Base-by-base conservation (phyloP, 2,113 vertebrate genomes). In the Tachuris rubrigastra region DNA sequence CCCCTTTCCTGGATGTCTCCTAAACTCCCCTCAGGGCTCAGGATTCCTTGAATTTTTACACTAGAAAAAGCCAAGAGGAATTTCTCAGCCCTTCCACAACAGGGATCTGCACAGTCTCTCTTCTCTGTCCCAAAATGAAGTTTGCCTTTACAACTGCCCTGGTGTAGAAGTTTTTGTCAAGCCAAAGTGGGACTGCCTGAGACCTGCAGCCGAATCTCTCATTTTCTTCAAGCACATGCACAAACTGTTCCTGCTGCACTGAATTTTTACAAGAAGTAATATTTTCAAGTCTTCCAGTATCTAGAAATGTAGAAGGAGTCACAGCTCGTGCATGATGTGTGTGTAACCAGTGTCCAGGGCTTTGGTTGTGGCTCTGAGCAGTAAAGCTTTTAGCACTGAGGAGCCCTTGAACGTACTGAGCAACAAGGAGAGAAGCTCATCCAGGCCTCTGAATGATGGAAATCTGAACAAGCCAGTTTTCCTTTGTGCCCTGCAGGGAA, bases 11-110 rank as follows among this genome's bases (percentile, higher is more conserved):
- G 89, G 59, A 92, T 73, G 86, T 96, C 94, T 96, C 94, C 75
- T 94, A 47, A 95, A 83, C 14, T 71, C 53, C 93, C 95, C 87
- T 91, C 78, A 67, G 89, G 90, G 95, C 91, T 96, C 87, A 85
- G 85, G 74, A 96, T 96, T 96, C 94, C 81, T 95, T 24, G 25
- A 93, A 97, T 97, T 96, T 95, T 96, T 97, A 89, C 86, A 90
- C 72, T 62, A 82, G 84, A 82, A 58, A 58, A 93, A 89, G 69
- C 73, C 80, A 85, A 69, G 73, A 89, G 92, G 92, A 95, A 96
- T 96, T 92, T 89, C 80, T 73, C 76, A 65, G 76, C 68, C 65
- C 49, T 92, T 73, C 87, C 65, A 13, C 31, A 39, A 24, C 25
- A 23, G 63, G 39, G 50, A 8, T 30, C 87, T 91, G 72, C 68